These are phyloP conservation scores for Chesias legatella DNA, from an alignment of 2,888 invertebrate species.

Conservation along the genomic window DNA sequence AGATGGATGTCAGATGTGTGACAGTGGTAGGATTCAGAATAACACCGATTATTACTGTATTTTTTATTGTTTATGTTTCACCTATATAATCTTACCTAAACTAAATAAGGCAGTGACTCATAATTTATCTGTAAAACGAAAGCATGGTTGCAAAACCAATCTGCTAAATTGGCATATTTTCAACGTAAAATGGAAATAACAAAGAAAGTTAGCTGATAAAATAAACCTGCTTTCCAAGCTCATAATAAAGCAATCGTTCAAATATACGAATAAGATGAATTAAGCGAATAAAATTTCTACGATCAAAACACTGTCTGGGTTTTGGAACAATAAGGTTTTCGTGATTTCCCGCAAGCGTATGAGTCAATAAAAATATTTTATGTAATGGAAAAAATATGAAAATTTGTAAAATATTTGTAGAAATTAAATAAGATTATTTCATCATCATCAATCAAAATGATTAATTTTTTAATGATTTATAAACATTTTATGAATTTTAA, in stretches of 20 bases:
- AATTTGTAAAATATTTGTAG: too few relatives aligned
- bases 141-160: constrained; percentile 9
- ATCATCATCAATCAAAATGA: too few relatives aligned
- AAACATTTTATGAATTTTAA: too few relatives aligned
- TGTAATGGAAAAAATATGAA: too few relatives aligned
- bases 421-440: constrained; percentile 4
- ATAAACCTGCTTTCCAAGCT: constrained; percentile 14
- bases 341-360: too few relatives aligned
- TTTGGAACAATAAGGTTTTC: background rate
- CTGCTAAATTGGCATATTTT: constrained; percentile 7
- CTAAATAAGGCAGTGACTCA: background rate
- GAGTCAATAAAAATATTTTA: too few relatives aligned
- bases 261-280: constrained; percentile 15
- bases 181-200: constrained; percentile 3
- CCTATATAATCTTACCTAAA: too few relatives aligned
- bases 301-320: constrained; percentile 8
- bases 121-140: constrained; percentile 9
- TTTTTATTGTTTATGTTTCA: too few relatives aligned
- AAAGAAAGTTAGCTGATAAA: constrained; percentile 20
- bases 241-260: constrained; percentile 15
- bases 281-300: constrained; percentile 7
- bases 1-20: too few relatives aligned
- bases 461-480: too few relatives aligned
- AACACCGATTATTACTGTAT: too few relatives aligned
- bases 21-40: too few relatives aligned